Percentiles rank a stretch among this genome's conserved stretches.
These are phyloP conservation scores for Gymnarchus niloticus DNA, from an alignment of 2,113 vertebrate species.

Conservation along the genomic window DNA sequence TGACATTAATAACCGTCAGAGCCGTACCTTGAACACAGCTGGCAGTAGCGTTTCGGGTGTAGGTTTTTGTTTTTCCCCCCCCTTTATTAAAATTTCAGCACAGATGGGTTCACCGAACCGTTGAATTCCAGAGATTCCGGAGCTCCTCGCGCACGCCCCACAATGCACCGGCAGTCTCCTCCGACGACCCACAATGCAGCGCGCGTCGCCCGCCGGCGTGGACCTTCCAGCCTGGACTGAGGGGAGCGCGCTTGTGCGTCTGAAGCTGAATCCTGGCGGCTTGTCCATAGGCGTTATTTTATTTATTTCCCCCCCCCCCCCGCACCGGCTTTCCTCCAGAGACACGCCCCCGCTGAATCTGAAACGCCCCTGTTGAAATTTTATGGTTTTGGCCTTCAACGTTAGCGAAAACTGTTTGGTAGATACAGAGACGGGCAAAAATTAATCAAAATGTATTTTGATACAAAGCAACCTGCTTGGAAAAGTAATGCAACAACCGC, in stretches of 20 bases:
- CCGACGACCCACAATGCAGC: constrained; percentile 25
- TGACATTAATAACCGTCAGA: not conserved
- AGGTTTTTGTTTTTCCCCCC: not conserved
- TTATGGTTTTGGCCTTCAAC: too few species aligned
- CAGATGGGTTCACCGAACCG: not conserved
- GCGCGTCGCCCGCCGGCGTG: not conserved
- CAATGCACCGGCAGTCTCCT: not conserved
- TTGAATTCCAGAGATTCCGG: constrained; percentile 28
- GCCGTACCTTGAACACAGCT: not conserved
- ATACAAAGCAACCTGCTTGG: too few species aligned
- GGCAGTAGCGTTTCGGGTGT: not conserved
- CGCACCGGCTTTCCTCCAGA: too few species aligned
- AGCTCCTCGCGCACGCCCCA: constrained; percentile 9
- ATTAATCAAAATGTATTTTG: too few species aligned
- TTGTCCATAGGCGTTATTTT: too few species aligned
- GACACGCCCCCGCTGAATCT: too few species aligned
- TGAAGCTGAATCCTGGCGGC: not conserved
- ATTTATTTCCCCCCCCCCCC: too few species aligned
- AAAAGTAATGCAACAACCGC: too few species aligned
- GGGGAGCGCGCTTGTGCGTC: not conserved
- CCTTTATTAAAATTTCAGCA: not conserved
- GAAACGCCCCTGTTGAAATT: too few species aligned
- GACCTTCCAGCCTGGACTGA: not conserved
- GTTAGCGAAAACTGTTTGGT: too few species aligned
- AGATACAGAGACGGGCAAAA: too few species aligned